Percentiles rank a stretch among this genome's conserved stretches.
Conservation (phyloP, 2,888 invertebrate genomes). For the Marasmarcha lunaedactyla region DNA sequence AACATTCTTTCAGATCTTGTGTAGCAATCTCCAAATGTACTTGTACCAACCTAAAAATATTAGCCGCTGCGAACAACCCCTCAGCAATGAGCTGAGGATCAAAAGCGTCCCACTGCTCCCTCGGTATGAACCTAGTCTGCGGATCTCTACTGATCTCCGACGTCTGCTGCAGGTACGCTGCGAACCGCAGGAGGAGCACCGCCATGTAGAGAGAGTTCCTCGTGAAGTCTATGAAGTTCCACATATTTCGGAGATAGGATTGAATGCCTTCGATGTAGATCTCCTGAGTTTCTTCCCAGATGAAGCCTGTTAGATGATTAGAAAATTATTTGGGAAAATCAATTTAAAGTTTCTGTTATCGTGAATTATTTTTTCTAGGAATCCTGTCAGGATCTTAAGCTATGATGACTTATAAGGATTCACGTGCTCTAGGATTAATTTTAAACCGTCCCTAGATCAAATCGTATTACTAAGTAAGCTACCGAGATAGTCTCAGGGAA, state of each 20-base stretch:
- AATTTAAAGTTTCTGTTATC: too few species aligned
- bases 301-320: too few species aligned
- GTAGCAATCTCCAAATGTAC: not conserved
- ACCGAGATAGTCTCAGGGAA: too few species aligned
- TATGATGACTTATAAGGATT: too few species aligned
- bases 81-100: slow-evolving; percentile 95
- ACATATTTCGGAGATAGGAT: slow-evolving; percentile 90
- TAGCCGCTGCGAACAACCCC: slow-evolving; percentile 94
- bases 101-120: slow-evolving; percentile 92
- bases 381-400: too few species aligned
- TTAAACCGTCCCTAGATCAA: too few species aligned
- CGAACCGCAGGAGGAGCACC: slow-evolving; percentile 75
- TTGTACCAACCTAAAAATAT: slow-evolving; percentile 83
- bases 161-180: slow-evolving; percentile 81
- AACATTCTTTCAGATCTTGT: too few species aligned
- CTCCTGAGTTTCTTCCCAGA: slow-evolving; percentile 93
- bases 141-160: slow-evolving; percentile 77
- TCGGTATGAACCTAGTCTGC: slow-evolving; percentile 78
- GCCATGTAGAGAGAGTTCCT: slow-evolving; percentile 88
- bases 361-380: too few species aligned
- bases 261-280: slow-evolving; percentile 89
- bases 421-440: too few species aligned
- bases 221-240: slow-evolving; percentile 97
- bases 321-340: too few species aligned
- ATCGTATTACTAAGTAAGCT: too few species aligned